Percentiles rank a stretch among this genome's conserved stretches.
Conservation (phyloP, 2,113 vertebrate genomes). For the Chionodraco myersi region DNA sequence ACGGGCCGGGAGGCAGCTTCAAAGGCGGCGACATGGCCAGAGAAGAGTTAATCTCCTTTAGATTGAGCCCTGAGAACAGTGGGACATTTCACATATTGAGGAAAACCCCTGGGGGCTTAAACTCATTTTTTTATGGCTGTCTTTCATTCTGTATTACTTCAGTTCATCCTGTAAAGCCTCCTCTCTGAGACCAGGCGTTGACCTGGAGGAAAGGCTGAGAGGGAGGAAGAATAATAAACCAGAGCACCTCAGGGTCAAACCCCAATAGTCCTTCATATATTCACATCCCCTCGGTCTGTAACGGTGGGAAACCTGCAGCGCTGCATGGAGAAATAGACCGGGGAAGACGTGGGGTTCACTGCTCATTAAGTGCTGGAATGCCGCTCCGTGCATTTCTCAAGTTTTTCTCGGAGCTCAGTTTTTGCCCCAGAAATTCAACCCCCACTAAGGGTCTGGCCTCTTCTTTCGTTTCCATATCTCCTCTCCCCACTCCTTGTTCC, state of each 20-base stretch:
- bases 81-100: slow-evolving; percentile 72
- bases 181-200: slow-evolving; percentile 46
- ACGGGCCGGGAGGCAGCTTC: slow-evolving; percentile 58
- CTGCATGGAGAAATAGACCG: slow-evolving; percentile 45
- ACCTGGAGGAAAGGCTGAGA: slow-evolving; percentile 44
- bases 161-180: slow-evolving; percentile 39
- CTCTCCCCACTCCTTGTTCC: slow-evolving; percentile 57
- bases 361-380: slow-evolving; percentile 64
- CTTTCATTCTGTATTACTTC: slow-evolving; percentile 57
- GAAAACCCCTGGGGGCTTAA: slow-evolving; percentile 57
- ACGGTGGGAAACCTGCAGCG: slow-evolving; percentile 43
- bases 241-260: slow-evolving; percentile 54
- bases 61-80: slow-evolving; percentile 74
- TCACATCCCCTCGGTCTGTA: slow-evolving; percentile 52
- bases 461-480: slow-evolving; percentile 71
- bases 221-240: slow-evolving; percentile 69
- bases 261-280: slow-evolving; percentile 65
- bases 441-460: slow-evolving; percentile 48
- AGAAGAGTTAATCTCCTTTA: slow-evolving; percentile 78
- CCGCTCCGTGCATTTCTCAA: slow-evolving; percentile 28
- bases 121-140: slow-evolving; percentile 47
- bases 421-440: slow-evolving; percentile 51
- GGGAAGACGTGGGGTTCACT: slow-evolving; percentile 29
- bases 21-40: slow-evolving; percentile 58
- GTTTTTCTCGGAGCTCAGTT: slow-evolving; percentile 12